A percentile compares a stretch with the other conserved stretches of the same genome.
phyloP scores from a whole-genome alignment of 2,888 invertebrate genomes.

The Leptinotarsa haldemani region DNA sequence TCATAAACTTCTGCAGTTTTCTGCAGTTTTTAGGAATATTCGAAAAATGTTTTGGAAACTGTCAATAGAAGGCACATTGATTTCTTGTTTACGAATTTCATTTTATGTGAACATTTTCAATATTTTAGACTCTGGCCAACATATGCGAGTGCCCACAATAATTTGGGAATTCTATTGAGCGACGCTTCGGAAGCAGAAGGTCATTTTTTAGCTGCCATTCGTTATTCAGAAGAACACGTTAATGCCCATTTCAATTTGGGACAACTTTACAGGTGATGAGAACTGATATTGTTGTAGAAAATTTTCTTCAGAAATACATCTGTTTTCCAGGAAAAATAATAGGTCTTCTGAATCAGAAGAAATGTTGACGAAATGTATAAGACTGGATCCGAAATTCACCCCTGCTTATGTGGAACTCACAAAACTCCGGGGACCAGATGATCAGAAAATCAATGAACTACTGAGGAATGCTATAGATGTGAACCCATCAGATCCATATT shows the following conservation, averaged over 20 bases:
- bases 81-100: too few species aligned
- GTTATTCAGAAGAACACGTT: conserved; percentile 80
- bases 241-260: conserved; percentile 89
- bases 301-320: too few species aligned
- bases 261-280: conserved; percentile 79
- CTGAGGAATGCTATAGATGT: conserved; percentile 74
- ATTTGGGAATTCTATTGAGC: conserved; percentile 82
- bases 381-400: conserved; percentile 75
- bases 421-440: conserved; percentile 69
- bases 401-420: conserved; percentile 78
- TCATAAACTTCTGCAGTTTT: too few species aligned
- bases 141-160: conserved; percentile 89
- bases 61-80: too few species aligned
- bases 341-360: conserved; percentile 73
- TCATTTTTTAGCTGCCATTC: conserved; percentile 81
- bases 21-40: too few species aligned
- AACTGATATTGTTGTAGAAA: too few species aligned
- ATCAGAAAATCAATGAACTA: conserved; percentile 70
- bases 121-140: conserved; percentile 81
- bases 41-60: too few species aligned
- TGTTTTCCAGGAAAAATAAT: conserved; percentile 73
- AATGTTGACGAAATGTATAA: conserved; percentile 77
- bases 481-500: conserved; percentile 77
- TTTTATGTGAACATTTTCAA: not conserved
- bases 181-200: conserved; percentile 78